Evolutionary conservation across 2,797 vertebrate species (phyloP), one percentile per base, ranked within the genome.

Genomic region (Zenarchopterus dispar): DNA sequence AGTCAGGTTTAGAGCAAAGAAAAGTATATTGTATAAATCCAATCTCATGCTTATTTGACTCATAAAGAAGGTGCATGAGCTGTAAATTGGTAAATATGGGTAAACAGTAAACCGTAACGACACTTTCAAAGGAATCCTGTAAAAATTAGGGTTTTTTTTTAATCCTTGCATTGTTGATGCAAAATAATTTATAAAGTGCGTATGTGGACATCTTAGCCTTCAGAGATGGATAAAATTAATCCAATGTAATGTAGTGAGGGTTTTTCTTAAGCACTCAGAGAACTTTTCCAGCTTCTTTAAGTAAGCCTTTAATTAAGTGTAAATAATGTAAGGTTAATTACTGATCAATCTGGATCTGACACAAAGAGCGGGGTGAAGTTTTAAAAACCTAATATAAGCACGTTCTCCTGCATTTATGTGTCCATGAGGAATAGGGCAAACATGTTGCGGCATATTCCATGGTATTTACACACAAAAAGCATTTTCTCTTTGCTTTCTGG

Each of bases 291-390:
- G 80, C 81, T 67, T 77, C 59, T 5, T 28, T 46, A 73, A 80
- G 81, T 85, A 67, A 76, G 59, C 24, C 52, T 42, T 73, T 52
- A 79, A 77, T 75, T 75, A 80, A 67, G 78, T 78, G 73, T 52
- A 78, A 78, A 67, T 84, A 80, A 75, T 81, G 77, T 74, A 75
- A 76, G 82, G 67, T 82, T 56, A 78, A 79, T 65, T 74, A 76
- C 77, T 81, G 76, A 76, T 77, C 75, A 64, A 60, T 62, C 48
- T 64, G 59, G 51, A 53, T 77, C 73, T 41, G 5, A 81, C 61
- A 54, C 5, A 53, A 15, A 41, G 62, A 33, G 63, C 69, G 62
- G 75, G 67, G 61, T 75, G 64, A 78, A 68, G 75, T 75, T 72
- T 78, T 77, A 41, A 82, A 65, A 62, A 74, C 73, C 22, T 78